A percentile compares a stretch with the other conserved stretches of the same genome.
These are phyloP conservation scores for Chloroclysta siterata DNA, from an alignment of 2,888 invertebrate genomes.

Conservation along the genomic window DNA sequence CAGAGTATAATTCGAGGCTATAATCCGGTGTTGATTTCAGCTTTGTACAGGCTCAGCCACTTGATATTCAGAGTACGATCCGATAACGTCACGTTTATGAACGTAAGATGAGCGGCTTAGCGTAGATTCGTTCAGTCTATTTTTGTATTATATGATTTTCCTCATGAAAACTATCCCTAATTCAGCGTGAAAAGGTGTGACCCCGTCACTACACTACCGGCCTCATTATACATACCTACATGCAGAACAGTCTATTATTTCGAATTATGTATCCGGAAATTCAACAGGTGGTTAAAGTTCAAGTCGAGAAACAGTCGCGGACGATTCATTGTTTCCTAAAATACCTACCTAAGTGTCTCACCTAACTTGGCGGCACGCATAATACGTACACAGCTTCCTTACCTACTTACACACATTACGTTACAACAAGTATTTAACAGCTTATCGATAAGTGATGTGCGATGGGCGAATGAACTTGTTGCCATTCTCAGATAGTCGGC, in stretches of 20 bases:
- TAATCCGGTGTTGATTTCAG: conserved; percentile 21
- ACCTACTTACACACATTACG: background rate
- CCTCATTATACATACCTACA: no score
- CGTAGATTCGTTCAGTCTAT: background rate
- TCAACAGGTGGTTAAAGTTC: no score
- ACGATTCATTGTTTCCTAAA: no score
- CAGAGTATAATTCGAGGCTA: conserved; percentile 12
- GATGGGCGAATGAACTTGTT: conserved; percentile 30
- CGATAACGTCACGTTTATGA: conserved; percentile 7
- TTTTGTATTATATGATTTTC: background rate
- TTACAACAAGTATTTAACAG: conserved; percentile 12
- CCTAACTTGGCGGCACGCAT: background rate
- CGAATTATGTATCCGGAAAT: no score
- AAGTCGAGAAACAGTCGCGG: no score
- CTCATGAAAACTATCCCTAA: no score
- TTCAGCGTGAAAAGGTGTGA: no score
- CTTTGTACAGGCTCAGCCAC: conserved; percentile 20
- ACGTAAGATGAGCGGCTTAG: conserved; percentile 5
- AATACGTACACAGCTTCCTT: conserved; percentile 9
- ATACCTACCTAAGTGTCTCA: no score
- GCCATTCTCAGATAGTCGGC: conserved; percentile 21
- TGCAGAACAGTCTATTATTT: no score
- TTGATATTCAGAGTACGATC: conserved; percentile 14
- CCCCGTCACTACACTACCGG: no score
- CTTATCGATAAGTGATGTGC: conserved; percentile 12